Evolutionary conservation across 2,888 invertebrate genomes (phyloP), one percentile per base, ranked within the genome.

Genomic region (Eupithecia pulchellata): DNA sequence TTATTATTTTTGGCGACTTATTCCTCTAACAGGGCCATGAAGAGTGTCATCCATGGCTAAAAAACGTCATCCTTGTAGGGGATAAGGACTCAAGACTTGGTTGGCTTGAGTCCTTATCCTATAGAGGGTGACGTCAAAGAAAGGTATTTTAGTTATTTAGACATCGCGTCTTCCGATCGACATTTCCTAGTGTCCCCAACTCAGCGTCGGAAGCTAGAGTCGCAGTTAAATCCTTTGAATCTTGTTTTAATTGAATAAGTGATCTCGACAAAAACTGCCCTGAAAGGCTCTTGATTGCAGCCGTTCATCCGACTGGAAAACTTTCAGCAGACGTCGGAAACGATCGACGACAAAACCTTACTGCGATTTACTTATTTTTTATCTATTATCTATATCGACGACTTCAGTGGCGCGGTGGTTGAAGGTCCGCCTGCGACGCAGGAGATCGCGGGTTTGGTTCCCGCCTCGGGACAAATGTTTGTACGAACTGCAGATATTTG

Each of bases 191-290:
- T 20, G 1, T 57, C 20, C 34, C 34, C 20, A 3, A 9, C 32
- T 60, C 32, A 61, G 25, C 57, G 57, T 32, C 25, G 34, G 20
- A 61, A 36, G 20, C 25, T 34, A 61, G n/a, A 25, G 61, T 34
- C 55, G 25, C 55, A 52, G 9, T 42, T 47, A 42, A 64, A 64
- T 61, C 34, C 61, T 25, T 25, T 61, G 11, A 30, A 60, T 30
- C 60, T n/a, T n/a, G 60, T 32, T 34, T 60, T 61, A 61, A 61
- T 61, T 61, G 61, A 61, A 14, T 61, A 61, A 61, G 36, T 61
- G 61, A 61, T 61, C 34, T 34, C 20, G 13, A 32, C 34, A 36
- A 61, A 61, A 61, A 61, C 61, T 25, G 61, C 0, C 17, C 20
- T 61, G 61, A 34, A 61, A 61, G 32, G 34, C 32, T 36, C n/a